phyloP scores from a whole-genome alignment of 2,797 vertebrate species.

The Melanotaenia parkinsoni region DNA sequence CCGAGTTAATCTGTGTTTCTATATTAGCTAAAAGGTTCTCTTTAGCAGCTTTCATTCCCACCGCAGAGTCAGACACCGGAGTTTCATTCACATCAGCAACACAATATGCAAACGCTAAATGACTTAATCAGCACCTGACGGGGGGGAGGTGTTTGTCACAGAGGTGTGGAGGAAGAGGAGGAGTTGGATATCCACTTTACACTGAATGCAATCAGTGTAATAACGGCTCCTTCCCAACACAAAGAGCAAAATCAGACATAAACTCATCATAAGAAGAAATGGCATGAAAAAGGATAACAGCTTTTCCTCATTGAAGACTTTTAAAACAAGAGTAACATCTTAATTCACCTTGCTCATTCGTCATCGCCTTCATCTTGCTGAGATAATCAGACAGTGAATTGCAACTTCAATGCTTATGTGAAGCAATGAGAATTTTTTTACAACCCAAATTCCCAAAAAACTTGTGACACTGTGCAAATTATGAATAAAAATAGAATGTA shows the following conservation, averaged over 20 bases:
- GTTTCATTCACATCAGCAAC: slow-evolving; percentile 60
- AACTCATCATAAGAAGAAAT: not conserved
- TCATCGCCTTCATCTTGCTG: not conserved
- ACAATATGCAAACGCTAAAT: slow-evolving; percentile 56
- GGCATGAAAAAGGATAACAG: not conserved
- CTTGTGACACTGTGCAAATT: too few relatives aligned
- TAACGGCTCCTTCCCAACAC: slow-evolving; percentile 14
- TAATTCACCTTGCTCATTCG: not conserved
- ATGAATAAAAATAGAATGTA: too few relatives aligned
- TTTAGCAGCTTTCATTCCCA: slow-evolving; percentile 64
- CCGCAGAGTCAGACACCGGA: slow-evolving; percentile 45
- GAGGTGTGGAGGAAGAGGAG: not conserved
- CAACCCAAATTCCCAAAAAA: too few relatives aligned
- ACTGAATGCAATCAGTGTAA: slow-evolving; percentile 43
- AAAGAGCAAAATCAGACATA: slow-evolving; percentile 1
- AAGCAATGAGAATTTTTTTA: too few relatives aligned
- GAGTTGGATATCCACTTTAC: slow-evolving; percentile 34
- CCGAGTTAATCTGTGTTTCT: slow-evolving; percentile 66
- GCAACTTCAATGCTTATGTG: not conserved
- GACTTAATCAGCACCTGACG: slow-evolving; percentile 55
- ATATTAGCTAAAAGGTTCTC: slow-evolving; percentile 71
- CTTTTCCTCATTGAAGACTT: not conserved
- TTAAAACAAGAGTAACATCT: not conserved
- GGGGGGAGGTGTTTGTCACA: slow-evolving; percentile 24
- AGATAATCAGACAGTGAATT: not conserved